Conservation (phyloP, 2,797 vertebrate genomes). For the Vultur gryphus region DNA sequence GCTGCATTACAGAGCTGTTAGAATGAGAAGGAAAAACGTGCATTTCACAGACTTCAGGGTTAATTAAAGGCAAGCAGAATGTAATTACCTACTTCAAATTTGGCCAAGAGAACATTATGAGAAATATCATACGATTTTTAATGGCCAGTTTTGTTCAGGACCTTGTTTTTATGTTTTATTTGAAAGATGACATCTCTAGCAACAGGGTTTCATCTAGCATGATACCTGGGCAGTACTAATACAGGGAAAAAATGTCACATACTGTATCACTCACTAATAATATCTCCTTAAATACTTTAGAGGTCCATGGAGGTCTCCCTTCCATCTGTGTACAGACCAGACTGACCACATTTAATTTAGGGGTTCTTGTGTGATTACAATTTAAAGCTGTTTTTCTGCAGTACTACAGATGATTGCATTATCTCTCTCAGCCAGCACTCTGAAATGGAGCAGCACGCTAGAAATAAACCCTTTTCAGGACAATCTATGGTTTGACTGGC, state of each 20-base stretch:
- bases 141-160: background rate
- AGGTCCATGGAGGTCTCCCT: background rate
- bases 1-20: background rate
- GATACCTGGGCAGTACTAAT: background rate
- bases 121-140: background rate
- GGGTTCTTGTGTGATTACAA: background rate
- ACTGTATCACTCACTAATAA: background rate
- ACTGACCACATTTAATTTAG: background rate
- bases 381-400: background rate
- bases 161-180: background rate
- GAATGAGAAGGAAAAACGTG: background rate
- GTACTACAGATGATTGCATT: background rate
- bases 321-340: background rate
- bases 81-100: background rate
- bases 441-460: background rate
- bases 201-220: background rate
- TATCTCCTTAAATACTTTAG: background rate
- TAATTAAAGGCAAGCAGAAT: conserved; percentile 13
- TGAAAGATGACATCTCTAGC: background rate
- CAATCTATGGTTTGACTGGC: background rate
- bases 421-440: background rate
- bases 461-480: background rate
- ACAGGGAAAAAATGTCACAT: background rate
- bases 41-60: background rate
- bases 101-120: background rate